Evolutionary conservation across 2,113 vertebrate species (phyloP).

Genomic region (Perca flavescens): DNA sequence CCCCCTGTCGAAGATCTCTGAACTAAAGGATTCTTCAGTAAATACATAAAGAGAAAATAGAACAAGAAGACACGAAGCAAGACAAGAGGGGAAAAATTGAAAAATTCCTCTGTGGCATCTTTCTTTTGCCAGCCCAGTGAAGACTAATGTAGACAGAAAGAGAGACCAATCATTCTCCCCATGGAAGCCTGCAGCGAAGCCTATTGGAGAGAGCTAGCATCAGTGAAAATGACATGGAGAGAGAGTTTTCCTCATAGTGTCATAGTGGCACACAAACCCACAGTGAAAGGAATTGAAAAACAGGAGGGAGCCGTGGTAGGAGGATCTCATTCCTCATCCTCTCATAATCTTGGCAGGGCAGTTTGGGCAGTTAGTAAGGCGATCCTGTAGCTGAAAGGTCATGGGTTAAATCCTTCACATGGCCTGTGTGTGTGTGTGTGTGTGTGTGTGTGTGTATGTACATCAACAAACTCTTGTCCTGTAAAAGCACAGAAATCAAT

Average conservation of each 20-base stretch:
- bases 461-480: neutral
- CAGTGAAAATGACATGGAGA: conserved; percentile 24
- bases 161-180: conserved; percentile 53
- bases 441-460: neutral
- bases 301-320: conserved; percentile 11
- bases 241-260: conserved; percentile 27
- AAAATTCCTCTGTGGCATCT: conserved; percentile 31
- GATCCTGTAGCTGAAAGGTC: neutral
- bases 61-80: neutral
- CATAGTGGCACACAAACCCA: conserved; percentile 19
- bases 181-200: conserved; percentile 31
- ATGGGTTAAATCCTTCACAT: conserved; percentile 11
- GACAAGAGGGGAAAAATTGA: conserved; percentile 30
- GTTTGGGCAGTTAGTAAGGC: neutral
- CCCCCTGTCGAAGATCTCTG: too few relatives aligned
- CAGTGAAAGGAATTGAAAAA: conserved; percentile 58
- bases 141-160: conserved; percentile 54
- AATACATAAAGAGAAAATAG: neutral
- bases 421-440: neutral
- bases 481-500: neutral
- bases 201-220: conserved; percentile 11
- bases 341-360: conserved; percentile 1
- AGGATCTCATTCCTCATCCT: conserved; percentile 36
- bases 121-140: conserved; percentile 52
- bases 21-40: neutral